A percentile compares a stretch with the other conserved stretches of the same genome.
These are phyloP conservation scores for Xiphophorus birchmanni DNA, from an alignment of 2,797 vertebrate genomes.

Conservation along the genomic window DNA sequence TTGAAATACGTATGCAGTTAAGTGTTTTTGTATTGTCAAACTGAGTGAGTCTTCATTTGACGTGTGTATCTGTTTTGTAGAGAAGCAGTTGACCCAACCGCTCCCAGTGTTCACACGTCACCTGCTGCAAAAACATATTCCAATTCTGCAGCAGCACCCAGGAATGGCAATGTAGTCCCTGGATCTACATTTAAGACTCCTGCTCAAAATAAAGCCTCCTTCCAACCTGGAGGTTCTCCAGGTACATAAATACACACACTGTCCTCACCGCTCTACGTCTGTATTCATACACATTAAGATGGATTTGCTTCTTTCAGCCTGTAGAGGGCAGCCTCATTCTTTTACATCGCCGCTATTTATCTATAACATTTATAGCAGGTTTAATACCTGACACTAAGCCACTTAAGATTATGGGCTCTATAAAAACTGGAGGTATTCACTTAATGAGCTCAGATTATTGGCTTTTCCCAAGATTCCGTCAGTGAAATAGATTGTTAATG, in stretches of 20 bases:
- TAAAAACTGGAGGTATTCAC: conserved; percentile 67
- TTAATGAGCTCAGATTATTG: conserved; percentile 67
- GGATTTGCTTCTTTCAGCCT: conserved; percentile 26
- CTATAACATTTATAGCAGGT: conserved; percentile 40
- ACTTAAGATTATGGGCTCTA: conserved; percentile 60
- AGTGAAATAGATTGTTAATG: conserved; percentile 67
- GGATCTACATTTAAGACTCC: conserved; percentile 76
- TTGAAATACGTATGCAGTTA: background rate
- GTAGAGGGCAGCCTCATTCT: conserved; percentile 57
- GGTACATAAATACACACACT: conserved; percentile 70
- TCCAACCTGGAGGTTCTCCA: conserved; percentile 79
- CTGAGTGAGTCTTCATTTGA: conserved; percentile 21
- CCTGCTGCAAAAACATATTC: conserved; percentile 73
- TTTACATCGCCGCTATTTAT: conserved; percentile 23
- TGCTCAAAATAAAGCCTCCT: conserved; percentile 71
- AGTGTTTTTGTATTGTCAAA: background rate
- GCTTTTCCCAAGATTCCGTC: conserved; percentile 47
- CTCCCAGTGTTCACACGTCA: conserved; percentile 56
- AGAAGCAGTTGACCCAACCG: conserved; percentile 74
- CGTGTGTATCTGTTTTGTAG: conserved; percentile 66
- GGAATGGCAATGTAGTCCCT: conserved; percentile 66
- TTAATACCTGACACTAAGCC: conserved; percentile 53
- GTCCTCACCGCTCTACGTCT: background rate
- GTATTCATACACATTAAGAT: background rate
- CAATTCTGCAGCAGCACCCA: conserved; percentile 60